phyloP scores from a whole-genome alignment of 2,888 invertebrate genomes.

The Gerris lacustris region DNA sequence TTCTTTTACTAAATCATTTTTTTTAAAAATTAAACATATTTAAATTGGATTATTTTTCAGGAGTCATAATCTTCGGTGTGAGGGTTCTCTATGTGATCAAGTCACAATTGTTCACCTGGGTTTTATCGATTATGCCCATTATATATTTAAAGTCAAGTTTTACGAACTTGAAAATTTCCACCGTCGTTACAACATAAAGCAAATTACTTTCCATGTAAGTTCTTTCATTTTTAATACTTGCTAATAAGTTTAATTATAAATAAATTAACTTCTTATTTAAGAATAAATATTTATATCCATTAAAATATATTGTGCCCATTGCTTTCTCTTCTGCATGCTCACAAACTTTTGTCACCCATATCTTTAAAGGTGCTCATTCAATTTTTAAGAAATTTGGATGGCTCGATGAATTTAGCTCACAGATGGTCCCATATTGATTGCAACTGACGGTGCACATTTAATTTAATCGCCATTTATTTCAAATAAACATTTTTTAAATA shows the following conservation, averaged over 20 bases:
- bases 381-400: no score
- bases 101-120: slow-evolving; percentile 81
- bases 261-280: neutral
- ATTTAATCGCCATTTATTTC: no score
- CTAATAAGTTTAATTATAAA: neutral
- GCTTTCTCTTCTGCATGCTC: no score
- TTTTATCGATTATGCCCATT: slow-evolving; percentile 75
- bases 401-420: no score
- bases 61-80: slow-evolving; percentile 70
- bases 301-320: no score
- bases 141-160: slow-evolving; percentile 71
- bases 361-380: no score
- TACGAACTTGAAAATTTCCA: slow-evolving; percentile 74
- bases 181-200: slow-evolving; percentile 67
- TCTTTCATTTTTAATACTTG: slow-evolving; percentile 16
- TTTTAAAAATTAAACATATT: no score
- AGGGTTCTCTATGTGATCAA: slow-evolving; percentile 69
- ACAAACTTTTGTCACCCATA: no score
- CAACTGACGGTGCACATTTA: no score
- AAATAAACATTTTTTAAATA: no score
- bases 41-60: slow-evolving; percentile 41
- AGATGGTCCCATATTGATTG: no score
- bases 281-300: neutral
- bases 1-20: no score
- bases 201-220: slow-evolving; percentile 76